Conservation (phyloP, 2,113 vertebrate genomes). For the Chaetops frenatus region DNA sequence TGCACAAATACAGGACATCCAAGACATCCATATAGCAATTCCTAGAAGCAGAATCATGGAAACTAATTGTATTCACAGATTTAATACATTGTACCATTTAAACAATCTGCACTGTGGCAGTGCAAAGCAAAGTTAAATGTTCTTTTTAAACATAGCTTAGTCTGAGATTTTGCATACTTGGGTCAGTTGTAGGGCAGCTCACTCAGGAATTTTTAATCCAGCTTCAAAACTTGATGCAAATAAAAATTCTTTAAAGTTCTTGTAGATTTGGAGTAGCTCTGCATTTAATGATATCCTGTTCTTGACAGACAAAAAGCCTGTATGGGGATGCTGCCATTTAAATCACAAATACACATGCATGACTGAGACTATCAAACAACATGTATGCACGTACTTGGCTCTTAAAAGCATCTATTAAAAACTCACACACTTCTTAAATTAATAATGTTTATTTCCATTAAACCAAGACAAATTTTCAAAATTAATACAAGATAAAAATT, state of each 20-base stretch:
- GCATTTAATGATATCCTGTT: neutral
- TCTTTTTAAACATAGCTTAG: neutral
- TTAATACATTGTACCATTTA: neutral
- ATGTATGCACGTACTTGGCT: neutral
- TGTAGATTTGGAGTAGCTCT: neutral
- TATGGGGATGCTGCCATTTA: neutral
- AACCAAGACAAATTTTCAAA: conserved; percentile 45
- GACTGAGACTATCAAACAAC: neutral
- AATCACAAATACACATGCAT: conserved; percentile 2
- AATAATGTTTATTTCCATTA: conserved; percentile 68
- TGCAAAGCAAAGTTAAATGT: neutral
- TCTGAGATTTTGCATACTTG: neutral
- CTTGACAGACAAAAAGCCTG: neutral
- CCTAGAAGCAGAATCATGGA: neutral
- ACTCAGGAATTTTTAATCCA: neutral
- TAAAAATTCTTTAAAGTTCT: neutral
- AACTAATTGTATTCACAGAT: neutral
- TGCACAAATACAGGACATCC: neutral
- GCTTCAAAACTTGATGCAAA: neutral
- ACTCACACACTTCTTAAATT: conserved; percentile 8
- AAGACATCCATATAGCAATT: neutral
- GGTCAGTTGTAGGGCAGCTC: neutral
- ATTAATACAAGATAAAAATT: conserved; percentile 44
- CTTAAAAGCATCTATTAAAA: neutral
- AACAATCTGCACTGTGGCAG: neutral